Base-by-base conservation (phyloP, 2,888 invertebrate species). In the Caenorhabditis sp. region DNA sequence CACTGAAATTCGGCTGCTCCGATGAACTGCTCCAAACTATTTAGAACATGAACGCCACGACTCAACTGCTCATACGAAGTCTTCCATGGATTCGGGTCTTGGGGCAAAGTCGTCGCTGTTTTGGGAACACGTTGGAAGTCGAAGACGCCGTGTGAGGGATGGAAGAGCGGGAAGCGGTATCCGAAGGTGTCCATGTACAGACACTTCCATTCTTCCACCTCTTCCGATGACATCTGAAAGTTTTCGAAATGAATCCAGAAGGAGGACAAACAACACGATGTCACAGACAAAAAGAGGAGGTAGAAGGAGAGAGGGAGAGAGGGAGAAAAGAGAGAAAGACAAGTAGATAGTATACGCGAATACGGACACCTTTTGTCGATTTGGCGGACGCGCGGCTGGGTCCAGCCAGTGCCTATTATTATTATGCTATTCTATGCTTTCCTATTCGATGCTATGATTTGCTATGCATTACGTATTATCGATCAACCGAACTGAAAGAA, bases 121-220 rank as follows among this genome's bases (percentile, higher is more conserved):
- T 43, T 39, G 15, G 58, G 52, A 4, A 17, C 50, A 7, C 26
- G 59, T n/a, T 96, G 92, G 90, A 98, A 96, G 88, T 95, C 94
- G 90, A 95, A 98, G 90, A 94, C 94, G 7, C 72, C 79, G 90
- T 95, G 94, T 20, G 94, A 92, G 6, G 95, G 94, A 90, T 95
- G 95, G 90, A 96, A 94, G 80, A 98, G 91, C 24, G 98, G 98
- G 88, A 94, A 92, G 90, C 96, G 96, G 90, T 97, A 99, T 90
- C 98, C 97, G 90, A 95, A 98, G 68, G 97, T 95, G 86, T 93
- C 94, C 90, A 96, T 95, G 91, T 96, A 98, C 58, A 98, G 92
- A 73, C 94, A 94, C 92, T 96, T 96, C 95, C 96, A 96, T 83
- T 95, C 91, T 90, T 95, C 95, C 15, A 66, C 66, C 15, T 68